phyloP scores from a whole-genome alignment of 64 coral and sea anemone genomes.

The Pachyseris speciosa region DNA sequence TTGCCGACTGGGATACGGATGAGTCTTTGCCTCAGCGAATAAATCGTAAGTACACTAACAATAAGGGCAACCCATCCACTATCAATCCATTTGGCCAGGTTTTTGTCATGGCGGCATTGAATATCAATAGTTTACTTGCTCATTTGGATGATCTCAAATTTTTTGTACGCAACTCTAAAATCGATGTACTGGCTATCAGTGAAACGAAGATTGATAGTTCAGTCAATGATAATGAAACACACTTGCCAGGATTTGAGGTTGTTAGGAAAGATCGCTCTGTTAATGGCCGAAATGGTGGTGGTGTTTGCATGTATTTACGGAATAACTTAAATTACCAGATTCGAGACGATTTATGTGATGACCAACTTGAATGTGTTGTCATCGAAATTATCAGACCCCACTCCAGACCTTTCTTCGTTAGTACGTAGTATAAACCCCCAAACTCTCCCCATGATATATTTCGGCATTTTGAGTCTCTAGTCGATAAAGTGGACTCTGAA shows the following conservation, averaged over 20 bases:
- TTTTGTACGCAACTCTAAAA: slow-evolving; percentile 32
- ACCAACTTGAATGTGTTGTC: slow-evolving; percentile 2
- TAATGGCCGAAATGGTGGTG: slow-evolving; percentile 38
- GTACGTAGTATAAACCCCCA: slow-evolving; percentile 47
- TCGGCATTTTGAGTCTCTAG: not conserved
- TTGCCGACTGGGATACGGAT: slow-evolving; percentile 59
- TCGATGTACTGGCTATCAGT: not conserved
- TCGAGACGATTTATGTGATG: not conserved
- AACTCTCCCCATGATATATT: not conserved
- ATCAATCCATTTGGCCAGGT: not conserved
- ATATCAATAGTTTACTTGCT: slow-evolving; percentile 61
- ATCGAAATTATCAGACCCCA: slow-evolving; percentile 27
- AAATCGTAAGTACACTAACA: slow-evolving; percentile 3
- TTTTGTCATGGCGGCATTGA: slow-evolving; percentile 36
- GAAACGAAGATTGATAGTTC: slow-evolving; percentile 29
- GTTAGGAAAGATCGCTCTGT: slow-evolving; percentile 14
- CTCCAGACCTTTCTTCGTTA: too few species aligned
- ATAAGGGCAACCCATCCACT: not conserved
- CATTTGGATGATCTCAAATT: slow-evolving; percentile 17
- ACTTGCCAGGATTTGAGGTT: slow-evolving; percentile 8
- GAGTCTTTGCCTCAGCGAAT: not conserved
- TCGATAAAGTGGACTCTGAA: slow-evolving; percentile 54
- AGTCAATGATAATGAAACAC: slow-evolving; percentile 1
- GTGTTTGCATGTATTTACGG: slow-evolving; percentile 50
- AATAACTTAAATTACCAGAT: slow-evolving; percentile 43